Evolutionary conservation across 2,797 vertebrate species (phyloP).

Genomic region (Sarcophilus harrisii): DNA sequence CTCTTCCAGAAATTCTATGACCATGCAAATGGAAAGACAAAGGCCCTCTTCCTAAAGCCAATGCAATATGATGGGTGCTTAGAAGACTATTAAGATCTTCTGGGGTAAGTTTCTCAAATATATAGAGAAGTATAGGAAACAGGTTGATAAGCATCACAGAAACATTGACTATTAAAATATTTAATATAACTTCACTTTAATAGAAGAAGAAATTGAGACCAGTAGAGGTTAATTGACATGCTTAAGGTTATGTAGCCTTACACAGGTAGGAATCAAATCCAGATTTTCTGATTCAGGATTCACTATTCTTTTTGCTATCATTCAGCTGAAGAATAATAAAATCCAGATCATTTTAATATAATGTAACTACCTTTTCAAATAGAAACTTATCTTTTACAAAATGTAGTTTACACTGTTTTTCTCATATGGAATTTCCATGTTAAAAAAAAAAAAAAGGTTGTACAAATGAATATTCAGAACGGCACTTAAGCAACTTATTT

Average conservation of each 20-base stretch:
- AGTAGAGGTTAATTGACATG: neutral
- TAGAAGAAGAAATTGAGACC: neutral
- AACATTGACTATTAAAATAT: neutral
- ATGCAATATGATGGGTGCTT: neutral
- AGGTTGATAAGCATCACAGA: neutral
- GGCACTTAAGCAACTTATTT: neutral
- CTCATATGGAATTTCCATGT: neutral
- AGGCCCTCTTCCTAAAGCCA: neutral
- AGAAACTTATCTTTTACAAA: neutral
- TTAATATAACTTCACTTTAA: neutral
- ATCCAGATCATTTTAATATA: neutral
- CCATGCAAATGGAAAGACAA: neutral
- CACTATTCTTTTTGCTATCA: neutral
- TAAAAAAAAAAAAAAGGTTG: neutral
- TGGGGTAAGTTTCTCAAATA: neutral
- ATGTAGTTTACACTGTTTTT: neutral
- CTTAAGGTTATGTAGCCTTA: neutral
- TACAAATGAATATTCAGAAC: neutral
- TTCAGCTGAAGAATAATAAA: neutral
- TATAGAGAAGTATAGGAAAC: neutral
- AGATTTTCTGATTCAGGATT: neutral
- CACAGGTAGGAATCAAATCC: neutral
- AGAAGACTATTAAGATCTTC: neutral
- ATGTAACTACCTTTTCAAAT: neutral
- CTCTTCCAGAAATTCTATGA: neutral